Conservation (phyloP, 53 echinoderm and acorn worm genomes). For the Stichopus horrens region DNA sequence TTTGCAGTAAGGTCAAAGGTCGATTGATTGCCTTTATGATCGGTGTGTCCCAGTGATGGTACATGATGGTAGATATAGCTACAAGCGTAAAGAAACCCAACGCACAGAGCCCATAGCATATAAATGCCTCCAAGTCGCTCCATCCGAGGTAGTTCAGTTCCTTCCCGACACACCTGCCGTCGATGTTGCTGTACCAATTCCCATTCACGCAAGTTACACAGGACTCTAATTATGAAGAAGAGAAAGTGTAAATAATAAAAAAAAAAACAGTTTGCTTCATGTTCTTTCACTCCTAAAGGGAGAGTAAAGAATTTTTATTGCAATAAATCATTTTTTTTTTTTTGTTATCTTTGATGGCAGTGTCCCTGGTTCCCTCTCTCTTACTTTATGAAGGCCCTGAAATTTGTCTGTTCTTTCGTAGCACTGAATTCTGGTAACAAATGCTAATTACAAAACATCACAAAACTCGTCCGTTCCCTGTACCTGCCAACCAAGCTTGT, state of each 20-base stretch:
- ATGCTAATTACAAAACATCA: too few relatives aligned
- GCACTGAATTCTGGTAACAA: too few relatives aligned
- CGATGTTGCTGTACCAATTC: conserved; percentile 19
- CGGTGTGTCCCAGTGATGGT: background rate
- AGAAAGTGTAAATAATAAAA: background rate
- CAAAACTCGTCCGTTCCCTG: too few relatives aligned
- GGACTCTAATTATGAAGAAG: background rate
- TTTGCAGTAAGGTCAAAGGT: conserved; percentile 33
- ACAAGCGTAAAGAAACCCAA: conserved; percentile 19
- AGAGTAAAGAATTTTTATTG: too few relatives aligned
- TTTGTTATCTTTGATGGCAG: too few relatives aligned
- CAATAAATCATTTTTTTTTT: too few relatives aligned
- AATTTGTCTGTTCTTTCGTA: too few relatives aligned
- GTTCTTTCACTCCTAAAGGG: too few relatives aligned
- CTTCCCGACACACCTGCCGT: conserved; percentile 13
- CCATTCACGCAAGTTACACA: conserved; percentile 7
- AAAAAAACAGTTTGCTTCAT: too few relatives aligned
- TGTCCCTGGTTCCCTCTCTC: too few relatives aligned
- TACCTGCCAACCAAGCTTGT: too few relatives aligned
- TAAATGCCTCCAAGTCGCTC: conserved; percentile 37
- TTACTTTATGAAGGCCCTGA: too few relatives aligned
- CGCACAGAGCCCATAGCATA: conserved; percentile 6
- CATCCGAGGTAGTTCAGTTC: conserved; percentile 46
- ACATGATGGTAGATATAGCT: conserved; percentile 22
- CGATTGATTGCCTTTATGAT: conserved; percentile 15